Evolutionary conservation across 1,140 invertebrate genomes (phyloP), one percentile per base, ranked within the genome.

Genomic region (Neodiprion fabricii): DNA sequence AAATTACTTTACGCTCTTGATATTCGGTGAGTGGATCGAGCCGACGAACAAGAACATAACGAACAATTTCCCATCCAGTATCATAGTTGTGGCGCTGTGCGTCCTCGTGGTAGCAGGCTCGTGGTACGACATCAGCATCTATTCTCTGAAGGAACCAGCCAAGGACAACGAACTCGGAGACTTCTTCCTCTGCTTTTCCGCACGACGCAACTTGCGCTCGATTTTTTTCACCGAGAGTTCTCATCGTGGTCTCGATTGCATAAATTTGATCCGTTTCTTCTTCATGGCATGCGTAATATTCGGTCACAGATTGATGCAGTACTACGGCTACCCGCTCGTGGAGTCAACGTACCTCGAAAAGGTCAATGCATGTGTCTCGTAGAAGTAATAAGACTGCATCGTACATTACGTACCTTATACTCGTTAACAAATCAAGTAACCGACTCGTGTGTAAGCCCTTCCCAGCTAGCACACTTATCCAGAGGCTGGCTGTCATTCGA

Each of bases 161-260:
- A 61, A 78, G 48, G 67, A 69, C 11, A 67, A 40, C 8, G 76
- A 77, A 7, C 72, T 75, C 7, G 28, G 40, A 8, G 75, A 84
- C 61, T 10, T 83, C 14, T 48, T 87, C 2, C 79, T 84, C 21
- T 87, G 85, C 66, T 85, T 88, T 72, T 88, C 86, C 14, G 82
- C 81, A 1, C 76, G 78, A 53, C 77, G 82, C 11, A 84, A 80
- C 76, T 72, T 78, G 0, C 78, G 76, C 48, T 79, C 73, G 28
- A 78, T 85, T 1, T 78, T 79, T 14, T 71, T 72, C 21, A 70
- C 75, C 0, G 73, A 65, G 1, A 80, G 80, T 48, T 74, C 65
- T 8, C 80, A 84, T 70, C 76, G 76, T 10, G 82, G 82, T 23
- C 71, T 84, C 11, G 81, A 84, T 61, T 75, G 74, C 11, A 79